phyloP scores from a whole-genome alignment of 92 coral and sea anemone species.

The Epizoanthus scotinus region DNA sequence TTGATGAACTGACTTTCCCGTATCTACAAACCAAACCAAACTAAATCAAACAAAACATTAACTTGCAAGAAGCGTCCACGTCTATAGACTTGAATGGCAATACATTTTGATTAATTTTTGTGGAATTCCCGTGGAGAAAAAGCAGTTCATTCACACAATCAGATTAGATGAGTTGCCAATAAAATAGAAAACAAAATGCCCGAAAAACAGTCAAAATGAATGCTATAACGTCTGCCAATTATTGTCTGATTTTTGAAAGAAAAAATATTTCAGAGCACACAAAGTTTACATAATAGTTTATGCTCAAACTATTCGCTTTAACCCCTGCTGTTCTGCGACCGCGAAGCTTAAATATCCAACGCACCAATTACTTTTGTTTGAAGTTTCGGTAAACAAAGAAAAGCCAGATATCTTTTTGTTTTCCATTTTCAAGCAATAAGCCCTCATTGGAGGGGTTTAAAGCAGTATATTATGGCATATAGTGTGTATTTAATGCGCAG shows the following conservation, averaged over 20 bases:
- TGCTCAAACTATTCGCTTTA: conserved; percentile 14
- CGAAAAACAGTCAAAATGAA: neutral
- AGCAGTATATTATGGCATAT: neutral
- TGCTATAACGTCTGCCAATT: neutral
- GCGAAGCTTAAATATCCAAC: neutral
- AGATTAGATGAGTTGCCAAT: neutral
- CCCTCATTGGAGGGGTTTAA: no score
- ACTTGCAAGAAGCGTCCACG: conserved; percentile 30
- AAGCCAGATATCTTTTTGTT: neutral
- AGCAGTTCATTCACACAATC: neutral
- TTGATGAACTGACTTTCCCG: neutral
- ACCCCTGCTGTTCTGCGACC: conserved; percentile 15
- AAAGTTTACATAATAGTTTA: neutral
- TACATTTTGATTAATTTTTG: neutral
- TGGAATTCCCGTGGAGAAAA: neutral
- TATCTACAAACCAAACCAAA: neutral
- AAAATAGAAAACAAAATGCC: neutral
- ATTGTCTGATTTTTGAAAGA: neutral
- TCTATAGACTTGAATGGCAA: neutral
- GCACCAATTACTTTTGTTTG: neutral
- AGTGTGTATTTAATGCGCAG: no score
- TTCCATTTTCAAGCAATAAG: neutral
- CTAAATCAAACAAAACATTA: conserved; percentile 5
- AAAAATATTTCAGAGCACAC: neutral
- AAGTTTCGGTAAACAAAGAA: neutral